Conservation (phyloP, 2,797 vertebrate genomes). For the Pristis pectinata region DNA sequence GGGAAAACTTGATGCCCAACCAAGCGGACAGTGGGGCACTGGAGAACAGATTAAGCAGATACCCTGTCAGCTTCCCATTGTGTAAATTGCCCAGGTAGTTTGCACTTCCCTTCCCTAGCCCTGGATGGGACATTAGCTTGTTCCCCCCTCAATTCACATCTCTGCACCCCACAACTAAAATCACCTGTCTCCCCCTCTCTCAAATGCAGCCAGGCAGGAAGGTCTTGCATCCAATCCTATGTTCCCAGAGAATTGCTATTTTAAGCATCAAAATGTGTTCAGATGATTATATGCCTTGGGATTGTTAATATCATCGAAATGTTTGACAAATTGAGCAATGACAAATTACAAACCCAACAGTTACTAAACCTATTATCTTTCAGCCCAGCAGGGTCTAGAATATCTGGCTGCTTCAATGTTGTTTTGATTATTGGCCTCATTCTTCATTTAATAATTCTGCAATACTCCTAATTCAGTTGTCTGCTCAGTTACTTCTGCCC, state of each 20-base stretch:
- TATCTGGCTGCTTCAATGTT: background rate
- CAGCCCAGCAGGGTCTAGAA: background rate
- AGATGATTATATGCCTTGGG: background rate
- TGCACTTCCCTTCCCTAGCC: no score
- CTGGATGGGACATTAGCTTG: background rate
- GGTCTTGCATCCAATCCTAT: background rate
- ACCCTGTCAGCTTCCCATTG: background rate
- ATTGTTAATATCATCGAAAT: background rate
- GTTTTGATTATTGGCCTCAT: conserved; percentile 16
- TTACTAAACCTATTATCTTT: background rate
- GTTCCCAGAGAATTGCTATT: background rate
- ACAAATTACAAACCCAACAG: background rate
- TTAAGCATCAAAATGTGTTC: background rate
- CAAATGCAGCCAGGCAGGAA: background rate
- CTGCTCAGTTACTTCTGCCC: background rate
- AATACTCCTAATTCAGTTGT: conserved; percentile 19
- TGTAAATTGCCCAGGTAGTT: background rate
- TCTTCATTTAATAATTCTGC: background rate
- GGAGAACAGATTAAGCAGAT: background rate
- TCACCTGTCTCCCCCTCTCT: background rate
- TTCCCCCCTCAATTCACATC: no score
- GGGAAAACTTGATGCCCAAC: background rate
- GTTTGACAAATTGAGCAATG: background rate
- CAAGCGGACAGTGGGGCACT: background rate
- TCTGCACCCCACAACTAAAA: background rate